Conservation (phyloP, 2,113 vertebrate genomes). For the Rhinogobius similis region DNA sequence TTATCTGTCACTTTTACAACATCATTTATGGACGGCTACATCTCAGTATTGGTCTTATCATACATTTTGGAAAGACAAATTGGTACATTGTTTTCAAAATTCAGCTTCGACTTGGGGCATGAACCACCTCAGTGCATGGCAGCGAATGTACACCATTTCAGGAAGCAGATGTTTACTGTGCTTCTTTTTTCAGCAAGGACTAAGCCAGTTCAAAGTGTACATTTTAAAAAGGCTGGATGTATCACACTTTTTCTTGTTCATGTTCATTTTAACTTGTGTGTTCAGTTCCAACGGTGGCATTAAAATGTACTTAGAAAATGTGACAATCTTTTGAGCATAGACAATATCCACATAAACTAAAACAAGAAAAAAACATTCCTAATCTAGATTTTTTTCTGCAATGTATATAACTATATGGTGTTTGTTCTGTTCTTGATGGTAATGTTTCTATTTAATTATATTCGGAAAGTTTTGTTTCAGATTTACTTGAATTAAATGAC, state of each 20-base stretch:
- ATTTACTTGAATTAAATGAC: constrained; percentile 63
- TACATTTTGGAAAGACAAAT: constrained; percentile 25
- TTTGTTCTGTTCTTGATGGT: constrained; percentile 58
- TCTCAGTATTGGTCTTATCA: constrained; percentile 7
- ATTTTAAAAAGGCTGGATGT: constrained; percentile 26
- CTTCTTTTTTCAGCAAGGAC: constrained; percentile 16
- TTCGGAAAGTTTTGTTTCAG: constrained; percentile 41
- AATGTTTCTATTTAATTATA: constrained; percentile 42
- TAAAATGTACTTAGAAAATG: constrained; percentile 34
- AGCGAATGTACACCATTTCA: constrained; percentile 32
- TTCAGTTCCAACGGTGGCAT: constrained; percentile 36
- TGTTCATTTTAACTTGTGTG: background rate
- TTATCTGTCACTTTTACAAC: background rate
- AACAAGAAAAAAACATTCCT: constrained; percentile 54
- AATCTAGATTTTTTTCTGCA: constrained; percentile 20
- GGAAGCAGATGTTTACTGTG: background rate
- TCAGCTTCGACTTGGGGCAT: background rate
- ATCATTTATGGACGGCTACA: background rate
- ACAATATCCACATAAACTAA: constrained; percentile 32
- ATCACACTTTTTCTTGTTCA: constrained; percentile 1
- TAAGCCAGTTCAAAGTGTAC: constrained; percentile 12
- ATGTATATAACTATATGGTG: constrained; percentile 43
- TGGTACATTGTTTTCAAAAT: background rate
- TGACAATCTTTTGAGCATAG: constrained; percentile 54
- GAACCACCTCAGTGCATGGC: constrained; percentile 45